phyloP scores from a whole-genome alignment of 1,140 invertebrate genomes.

The Diabrotica virgifera region DNA sequence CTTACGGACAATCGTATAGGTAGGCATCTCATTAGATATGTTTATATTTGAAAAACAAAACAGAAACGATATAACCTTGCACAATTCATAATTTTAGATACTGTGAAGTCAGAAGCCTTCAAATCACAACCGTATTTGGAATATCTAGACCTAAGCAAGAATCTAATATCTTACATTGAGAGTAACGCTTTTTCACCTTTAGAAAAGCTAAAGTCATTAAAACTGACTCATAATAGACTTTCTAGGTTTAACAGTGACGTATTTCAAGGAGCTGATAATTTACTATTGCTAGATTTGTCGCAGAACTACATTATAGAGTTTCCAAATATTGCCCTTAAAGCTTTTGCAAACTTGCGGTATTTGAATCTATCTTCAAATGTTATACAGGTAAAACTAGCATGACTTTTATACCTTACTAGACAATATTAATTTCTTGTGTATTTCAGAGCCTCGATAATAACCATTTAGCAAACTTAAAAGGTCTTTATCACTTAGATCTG shows the following conservation, averaged over 20 bases:
- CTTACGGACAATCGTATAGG: constrained; percentile 77
- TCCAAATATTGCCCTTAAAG: constrained; percentile 71
- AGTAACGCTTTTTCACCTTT: constrained; percentile 69
- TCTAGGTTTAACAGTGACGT: constrained; percentile 76
- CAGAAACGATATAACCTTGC: neutral
- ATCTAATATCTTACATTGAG: constrained; percentile 71
- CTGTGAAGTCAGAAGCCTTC: constrained; percentile 64
- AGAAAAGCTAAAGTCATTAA: constrained; percentile 62
- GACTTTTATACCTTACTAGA: constrained; percentile 2
- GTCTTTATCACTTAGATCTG: constrained; percentile 74
- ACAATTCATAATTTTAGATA: constrained; percentile 53
- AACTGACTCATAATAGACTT: constrained; percentile 72
- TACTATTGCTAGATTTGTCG: constrained; percentile 77
- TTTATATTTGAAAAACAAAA: neutral
- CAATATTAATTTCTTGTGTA: constrained; percentile 15
- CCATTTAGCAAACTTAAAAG: constrained; percentile 61
- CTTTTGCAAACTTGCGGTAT: constrained; percentile 64
- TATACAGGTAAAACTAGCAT: constrained; percentile 58
- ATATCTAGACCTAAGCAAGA: constrained; percentile 72
- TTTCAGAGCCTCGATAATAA: constrained; percentile 65
- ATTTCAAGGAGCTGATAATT: constrained; percentile 69
- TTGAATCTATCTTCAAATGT: constrained; percentile 82
- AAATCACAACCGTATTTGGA: constrained; percentile 63
- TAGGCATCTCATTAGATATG: constrained; percentile 47
- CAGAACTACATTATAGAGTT: constrained; percentile 81